A percentile compares a stretch with the other conserved stretches of the same genome.
These are phyloP conservation scores for Gastracanthus pulcherrimus DNA, from an alignment of 2,888 invertebrate genomes.

Conservation along the genomic window DNA sequence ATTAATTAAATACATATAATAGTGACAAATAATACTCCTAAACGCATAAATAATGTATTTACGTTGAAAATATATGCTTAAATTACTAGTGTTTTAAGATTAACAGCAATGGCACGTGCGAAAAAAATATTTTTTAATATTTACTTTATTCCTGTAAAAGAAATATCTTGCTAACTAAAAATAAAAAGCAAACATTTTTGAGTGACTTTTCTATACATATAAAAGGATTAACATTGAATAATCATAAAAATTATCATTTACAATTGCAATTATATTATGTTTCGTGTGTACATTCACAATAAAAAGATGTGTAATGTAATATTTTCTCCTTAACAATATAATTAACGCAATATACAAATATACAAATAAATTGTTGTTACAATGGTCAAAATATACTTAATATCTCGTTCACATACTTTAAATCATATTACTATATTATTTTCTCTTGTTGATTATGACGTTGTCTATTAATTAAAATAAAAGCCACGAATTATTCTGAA, in stretches of 20 bases:
- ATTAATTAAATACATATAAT: too few species aligned
- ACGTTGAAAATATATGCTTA: neutral
- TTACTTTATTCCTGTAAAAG: neutral
- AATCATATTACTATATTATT: neutral
- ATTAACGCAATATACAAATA: conserved; percentile 20
- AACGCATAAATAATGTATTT: neutral
- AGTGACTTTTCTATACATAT: neutral
- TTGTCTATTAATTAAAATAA: neutral
- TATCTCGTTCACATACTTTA: neutral
- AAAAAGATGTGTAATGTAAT: neutral
- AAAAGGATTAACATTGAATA: neutral
- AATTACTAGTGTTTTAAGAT: neutral
- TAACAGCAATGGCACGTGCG: neutral
- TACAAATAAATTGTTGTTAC: conserved; percentile 23
- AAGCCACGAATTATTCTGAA: neutral
- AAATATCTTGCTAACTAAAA: neutral
- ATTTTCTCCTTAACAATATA: neutral
- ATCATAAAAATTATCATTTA: neutral
- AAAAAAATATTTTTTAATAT: neutral
- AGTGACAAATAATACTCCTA: neutral
- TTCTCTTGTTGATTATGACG: conserved; percentile 12
- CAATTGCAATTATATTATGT: conserved; percentile 20
- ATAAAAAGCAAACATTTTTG: neutral
- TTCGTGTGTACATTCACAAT: conserved; percentile 8
- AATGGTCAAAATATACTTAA: neutral